Evolutionary conservation across 2,113 vertebrate species (phyloP), one percentile per base, ranked within the genome.

Genomic region (Cnemophilus loriae): DNA sequence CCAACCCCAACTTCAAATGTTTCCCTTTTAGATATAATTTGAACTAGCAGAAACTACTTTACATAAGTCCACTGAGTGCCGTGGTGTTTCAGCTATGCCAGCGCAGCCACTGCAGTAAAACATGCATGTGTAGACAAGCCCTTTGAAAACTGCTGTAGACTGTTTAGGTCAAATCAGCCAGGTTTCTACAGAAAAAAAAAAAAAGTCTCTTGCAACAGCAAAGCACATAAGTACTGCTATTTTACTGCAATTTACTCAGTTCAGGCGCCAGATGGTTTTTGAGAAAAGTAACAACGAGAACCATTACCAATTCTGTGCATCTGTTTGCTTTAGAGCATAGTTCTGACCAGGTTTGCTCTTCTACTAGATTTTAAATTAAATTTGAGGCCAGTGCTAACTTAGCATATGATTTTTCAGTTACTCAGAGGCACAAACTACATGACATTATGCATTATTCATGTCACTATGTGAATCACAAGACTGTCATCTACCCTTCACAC

Each of bases 121-220:
- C 81, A 79, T 69, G 55, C 95, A 57, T 93, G 95, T 85, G 46
- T 19, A 87, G 93, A 91, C 95, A 97, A 94, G 93, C 63, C 84
- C 81, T 95, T 85, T 65, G 65, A 82, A 82, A 91, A 87, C 81
- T 49, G 84, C 70, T 91, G 89, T 85, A 95, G 89, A 93, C 82
- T 91, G 89, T 85, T 92, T 80, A 82, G 93, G 95, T 95, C 87
- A 94, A 96, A 96, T 93, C 84, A 69, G 50, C 87, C 89, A 94
- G 84, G 84, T 85, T 94, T 91, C 87, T 91, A 79, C 49, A 76
- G 30, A 33, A 26, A 42, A 92, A 84, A 63, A 65, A 42, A 87
- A n/a, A 83, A 80, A 63, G 69, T 78, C 84, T 95, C 80, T 87
- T 93, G 87, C 90, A 96, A 96, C 57, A 93, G 90, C 87, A 88